These are phyloP conservation scores for Microcebus jonahi DNA, from an alignment of 2,113 vertebrate genomes.

Conservation along the genomic window DNA sequence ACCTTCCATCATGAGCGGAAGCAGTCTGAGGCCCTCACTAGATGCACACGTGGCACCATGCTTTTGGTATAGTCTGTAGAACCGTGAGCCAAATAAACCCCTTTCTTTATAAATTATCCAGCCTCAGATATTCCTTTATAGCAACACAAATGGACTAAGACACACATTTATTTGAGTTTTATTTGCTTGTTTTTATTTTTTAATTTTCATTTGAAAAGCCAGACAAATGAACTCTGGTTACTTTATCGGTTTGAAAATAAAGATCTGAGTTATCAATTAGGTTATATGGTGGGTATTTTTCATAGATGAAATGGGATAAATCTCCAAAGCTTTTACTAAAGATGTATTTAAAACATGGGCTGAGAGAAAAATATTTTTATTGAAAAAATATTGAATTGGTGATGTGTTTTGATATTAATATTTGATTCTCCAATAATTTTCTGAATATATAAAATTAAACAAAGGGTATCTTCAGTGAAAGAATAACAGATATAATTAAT, in stretches of 20 bases:
- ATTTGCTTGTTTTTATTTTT: no score
- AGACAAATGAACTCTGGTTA: conserved; percentile 15
- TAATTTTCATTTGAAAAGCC: background rate
- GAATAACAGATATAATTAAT: background rate
- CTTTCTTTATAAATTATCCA: background rate
- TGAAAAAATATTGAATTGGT: background rate
- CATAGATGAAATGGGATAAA: background rate
- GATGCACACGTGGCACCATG: background rate
- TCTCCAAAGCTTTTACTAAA: background rate
- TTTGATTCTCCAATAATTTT: background rate
- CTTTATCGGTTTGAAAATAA: background rate
- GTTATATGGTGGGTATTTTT: background rate
- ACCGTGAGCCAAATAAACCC: background rate
- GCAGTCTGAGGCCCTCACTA: background rate
- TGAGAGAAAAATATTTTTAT: background rate
- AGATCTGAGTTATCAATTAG: background rate
- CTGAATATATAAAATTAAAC: background rate
- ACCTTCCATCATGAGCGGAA: background rate
- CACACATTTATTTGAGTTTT: background rate
- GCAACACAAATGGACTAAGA: background rate
- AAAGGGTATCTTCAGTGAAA: background rate
- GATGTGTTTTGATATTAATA: background rate
- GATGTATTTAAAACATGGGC: background rate
- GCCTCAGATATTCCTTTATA: background rate
- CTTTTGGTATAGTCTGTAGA: background rate